Evolutionary conservation across 1,140 invertebrate genomes (phyloP), one percentile per base, ranked within the genome.

Genomic region (Drosophila auraria): DNA sequence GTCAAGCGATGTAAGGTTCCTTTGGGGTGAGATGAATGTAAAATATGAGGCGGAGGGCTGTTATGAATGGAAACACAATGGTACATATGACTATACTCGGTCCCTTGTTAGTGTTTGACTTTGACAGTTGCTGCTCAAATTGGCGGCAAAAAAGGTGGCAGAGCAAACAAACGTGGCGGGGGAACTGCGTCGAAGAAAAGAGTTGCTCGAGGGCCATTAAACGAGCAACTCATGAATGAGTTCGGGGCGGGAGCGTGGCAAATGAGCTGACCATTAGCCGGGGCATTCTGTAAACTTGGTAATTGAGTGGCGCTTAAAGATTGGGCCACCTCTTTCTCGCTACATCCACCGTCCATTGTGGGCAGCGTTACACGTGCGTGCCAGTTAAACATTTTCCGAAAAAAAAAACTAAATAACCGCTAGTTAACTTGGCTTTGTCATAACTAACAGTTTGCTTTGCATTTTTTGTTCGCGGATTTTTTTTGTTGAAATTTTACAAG

Each of bases 71-170:
- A 66, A 30, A 45, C 63, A 59, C 63, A 45, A 25, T 15, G 4
- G 5, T 17, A 9, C 25, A 56, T 64, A 56, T 57, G 25, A 38
- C 23, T 42, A 56, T 57, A 56, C 50, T 57, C 23, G 40, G 50
- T 61, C 74, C 57, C 75, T 83, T 83, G 80, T 79, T 82, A 83
- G 80, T 74, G 69, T 82, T 82, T 82, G 80, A 74, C 80, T 82
- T 82, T 83, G 80, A 82, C 74, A 64, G 58, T 78, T 63, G 58
- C 50, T 78, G 61, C 27, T 73, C 71, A 76, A 81, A 76, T 82
- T 82, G 74, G 68, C 74, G 54, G 71, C 59, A 64, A 78, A 78
- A 78, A 61, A 23, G 45, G 25, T 63, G 11, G 63, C 30, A 25
- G 30, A 56, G 53, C 30, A 38, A 23, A 23, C 53, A 53, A 33